Evolutionary conservation across 2,888 invertebrate species (phyloP), one percentile per base, ranked within the genome.

Genomic region (Drosophila antonietae): DNA sequence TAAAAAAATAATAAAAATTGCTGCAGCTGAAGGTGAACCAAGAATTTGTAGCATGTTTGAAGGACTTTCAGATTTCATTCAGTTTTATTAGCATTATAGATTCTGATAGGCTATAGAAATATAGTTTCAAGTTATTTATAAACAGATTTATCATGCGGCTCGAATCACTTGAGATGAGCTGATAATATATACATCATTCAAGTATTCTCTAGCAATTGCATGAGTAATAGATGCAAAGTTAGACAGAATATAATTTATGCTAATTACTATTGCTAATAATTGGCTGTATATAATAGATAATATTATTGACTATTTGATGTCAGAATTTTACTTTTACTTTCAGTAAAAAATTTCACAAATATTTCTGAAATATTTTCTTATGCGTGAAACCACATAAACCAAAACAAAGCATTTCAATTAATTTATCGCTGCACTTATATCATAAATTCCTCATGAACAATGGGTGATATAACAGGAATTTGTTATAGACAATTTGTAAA

Each of bases 11-110:
- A 37, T 14, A 15, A 14, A 59, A 43, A 23, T 51, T 23, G 31
- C 14, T 58, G 35, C 46, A 28, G 37, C 58, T n/a, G 62, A 66
- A 71, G 66, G 72, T 66, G 43, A 70, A 52, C n/a, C 31, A 51
- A 51, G 49, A 51, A 51, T 51, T 31, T 10, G 10, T 10, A 12
- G 12, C n/a, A 31, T 2, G 2, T 3, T 12, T 51, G 49, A 51
- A 51, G 49, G 49, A 51, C 31, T 33, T 33, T 51, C 12, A n/a
- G 49, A 23, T 3, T 23, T 15, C 15, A 8, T 8, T 1, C 14
- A 46, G 4, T 8, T 8, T 28, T n/a, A 4, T 28, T 28, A 28
- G 28, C 28, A 15, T 2, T 1, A n/a, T 3, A 31, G 31, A 49
- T 31, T n/a, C n/a, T 12, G 3, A 14, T 14, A 7, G 23, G 6